These are phyloP conservation scores for Tautogolabrus adspersus DNA, from an alignment of 2,113 vertebrate species.

Conservation along the genomic window DNA sequence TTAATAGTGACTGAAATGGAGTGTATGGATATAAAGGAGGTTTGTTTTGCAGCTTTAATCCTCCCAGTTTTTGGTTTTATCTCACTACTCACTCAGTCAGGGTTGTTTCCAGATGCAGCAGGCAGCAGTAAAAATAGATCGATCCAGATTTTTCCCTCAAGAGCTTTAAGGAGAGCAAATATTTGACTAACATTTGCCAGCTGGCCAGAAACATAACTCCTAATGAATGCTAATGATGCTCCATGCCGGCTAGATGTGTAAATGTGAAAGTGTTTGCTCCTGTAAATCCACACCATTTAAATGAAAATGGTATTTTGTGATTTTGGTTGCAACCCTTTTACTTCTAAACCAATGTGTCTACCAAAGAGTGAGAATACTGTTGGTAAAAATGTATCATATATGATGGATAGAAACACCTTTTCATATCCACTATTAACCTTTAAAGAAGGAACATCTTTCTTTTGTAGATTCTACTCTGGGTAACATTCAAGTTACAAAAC, in stretches of 20 bases:
- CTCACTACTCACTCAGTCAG: not conserved
- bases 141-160: not conserved
- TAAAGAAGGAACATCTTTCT: not conserved
- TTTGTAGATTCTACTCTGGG: not conserved
- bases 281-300: not conserved
- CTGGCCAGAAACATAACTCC: not conserved
- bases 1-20: slow-evolving; percentile 1
- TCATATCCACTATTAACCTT: too few species aligned
- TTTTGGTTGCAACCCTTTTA: not conserved
- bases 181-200: not conserved
- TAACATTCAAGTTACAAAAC: not conserved
- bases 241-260: not conserved
- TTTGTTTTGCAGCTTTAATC: not conserved
- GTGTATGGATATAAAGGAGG: not conserved
- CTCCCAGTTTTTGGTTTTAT: not conserved
- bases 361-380: too few species aligned
- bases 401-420: too few species aligned
- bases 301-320: not conserved
- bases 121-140: not conserved
- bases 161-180: not conserved
- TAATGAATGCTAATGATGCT: not conserved
- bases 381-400: too few species aligned
- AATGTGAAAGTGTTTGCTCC: not conserved
- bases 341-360: too few species aligned
- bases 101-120: not conserved